phyloP scores from a whole-genome alignment of 2,113 vertebrate genomes.

The Crotalus viridis region DNA sequence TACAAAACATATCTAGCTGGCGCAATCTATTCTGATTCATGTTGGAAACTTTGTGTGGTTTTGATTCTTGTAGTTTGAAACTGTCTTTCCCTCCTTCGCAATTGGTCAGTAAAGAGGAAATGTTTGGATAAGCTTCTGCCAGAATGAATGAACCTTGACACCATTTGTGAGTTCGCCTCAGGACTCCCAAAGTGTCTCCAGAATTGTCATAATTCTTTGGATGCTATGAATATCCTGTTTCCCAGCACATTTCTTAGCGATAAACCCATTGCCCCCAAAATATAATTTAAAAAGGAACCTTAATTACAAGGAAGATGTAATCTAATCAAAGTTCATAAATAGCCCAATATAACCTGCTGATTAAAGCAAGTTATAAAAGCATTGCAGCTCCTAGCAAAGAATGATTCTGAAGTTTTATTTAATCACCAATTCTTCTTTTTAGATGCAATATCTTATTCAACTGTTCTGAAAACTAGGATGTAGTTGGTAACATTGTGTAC shows the following conservation, averaged over 20 bases:
- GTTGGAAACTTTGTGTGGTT: background rate
- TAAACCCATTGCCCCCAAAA: background rate
- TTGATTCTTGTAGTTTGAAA: background rate
- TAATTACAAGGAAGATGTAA: background rate
- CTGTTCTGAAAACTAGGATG: background rate
- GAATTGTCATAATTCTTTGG: constrained; percentile 8
- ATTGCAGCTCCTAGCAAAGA: background rate
- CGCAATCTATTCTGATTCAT: background rate
- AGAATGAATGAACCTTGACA: background rate
- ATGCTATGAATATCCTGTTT: constrained; percentile 1
- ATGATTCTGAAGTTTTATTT: background rate
- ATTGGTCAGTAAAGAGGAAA: too few relatives aligned
- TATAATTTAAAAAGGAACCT: background rate
- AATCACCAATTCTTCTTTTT: background rate
- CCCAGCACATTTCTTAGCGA: background rate
- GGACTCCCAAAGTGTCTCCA: background rate
- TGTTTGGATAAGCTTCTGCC: background rate
- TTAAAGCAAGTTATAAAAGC: background rate
- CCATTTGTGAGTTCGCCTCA: background rate
- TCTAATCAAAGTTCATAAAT: background rate
- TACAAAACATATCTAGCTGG: background rate
- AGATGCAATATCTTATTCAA: background rate
- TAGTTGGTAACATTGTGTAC: background rate
- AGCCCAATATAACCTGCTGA: background rate
- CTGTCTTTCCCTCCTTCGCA: background rate